Base-by-base conservation (phyloP, 1,140 invertebrate species). In the Cheumatopsyche charites region DNA sequence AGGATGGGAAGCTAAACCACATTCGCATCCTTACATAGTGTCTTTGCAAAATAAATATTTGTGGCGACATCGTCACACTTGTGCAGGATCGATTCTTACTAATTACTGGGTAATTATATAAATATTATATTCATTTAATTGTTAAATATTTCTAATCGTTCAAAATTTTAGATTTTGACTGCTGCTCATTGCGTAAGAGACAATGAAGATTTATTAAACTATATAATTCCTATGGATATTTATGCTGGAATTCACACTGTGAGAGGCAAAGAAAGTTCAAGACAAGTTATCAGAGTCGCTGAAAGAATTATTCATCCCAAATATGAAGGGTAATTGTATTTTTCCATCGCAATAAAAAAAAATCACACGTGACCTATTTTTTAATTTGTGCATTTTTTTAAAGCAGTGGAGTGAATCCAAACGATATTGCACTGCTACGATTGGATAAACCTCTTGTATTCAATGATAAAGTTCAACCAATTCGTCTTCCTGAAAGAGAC, bases 401-500 rank as follows among this genome's bases (percentile, higher is more conserved):
- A 62, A 36, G 29, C 75, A 85, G 82, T 17, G 81, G 79, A 4
- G 80, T 85, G 42, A 82, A 79, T 12, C 79, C 81, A 52, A 77
- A 88, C 71, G 91, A 92, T 74, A 87, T 92, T 58, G 89, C 88
- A 36, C 52, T 92, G 0, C 77, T 92, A 15, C 82, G 82, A 70
- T 77, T 90, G 13, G 80, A 78, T 36, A 79, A 78, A 1, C 82
- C 86, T 1, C 82, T 92, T 45, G 76, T 67, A 1, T 86, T 87
- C 69, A 88, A 86, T 68, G 76, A 85, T 19, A 78, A 77, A 47
- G 85, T 92, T 0, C 78, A 82, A 17, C 81, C 87, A 5, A 84
- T 90, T 11, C 72, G 71, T 1, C 76, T 91, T 52, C 87, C 88
- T 47, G 73, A 79, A 9, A 62, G 63, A 13, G 77, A 79, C 58